phyloP scores from a whole-genome alignment of 2,888 invertebrate species.

The Leptodirus hochenwartii region DNA sequence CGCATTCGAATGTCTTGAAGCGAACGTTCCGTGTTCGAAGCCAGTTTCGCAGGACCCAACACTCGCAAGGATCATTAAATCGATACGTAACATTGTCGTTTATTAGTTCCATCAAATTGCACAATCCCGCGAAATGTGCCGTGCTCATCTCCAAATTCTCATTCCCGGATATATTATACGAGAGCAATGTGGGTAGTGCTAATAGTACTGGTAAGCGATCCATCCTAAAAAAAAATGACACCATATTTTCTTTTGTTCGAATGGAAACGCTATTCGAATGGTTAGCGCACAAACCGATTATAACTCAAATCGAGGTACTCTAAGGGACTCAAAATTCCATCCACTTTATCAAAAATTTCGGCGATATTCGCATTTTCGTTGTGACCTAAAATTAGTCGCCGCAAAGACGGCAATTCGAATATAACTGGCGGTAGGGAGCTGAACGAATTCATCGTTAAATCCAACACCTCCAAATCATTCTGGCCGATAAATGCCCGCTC shows the following conservation, averaged over 20 bases:
- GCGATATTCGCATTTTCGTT: constrained; percentile 20
- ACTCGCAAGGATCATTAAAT: constrained; percentile 10
- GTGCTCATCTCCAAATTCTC: constrained; percentile 6
- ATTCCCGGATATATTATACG: constrained; percentile 13
- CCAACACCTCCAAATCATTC: constrained; percentile 16
- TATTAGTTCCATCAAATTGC: constrained; percentile 9
- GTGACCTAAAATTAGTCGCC: constrained; percentile 19
- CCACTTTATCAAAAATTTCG: constrained; percentile 16
- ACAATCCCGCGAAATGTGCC: constrained; percentile 10
- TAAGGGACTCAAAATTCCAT: constrained; percentile 19
- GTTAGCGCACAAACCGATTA: constrained; percentile 15
- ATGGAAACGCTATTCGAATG: too few relatives aligned
- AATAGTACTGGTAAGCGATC: constrained; percentile 20
- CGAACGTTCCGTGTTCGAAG: constrained; percentile 6
- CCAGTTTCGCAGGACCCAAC: constrained; percentile 9
- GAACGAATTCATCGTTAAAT: constrained; percentile 18
- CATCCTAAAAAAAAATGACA: too few relatives aligned
- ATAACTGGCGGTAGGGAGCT: constrained; percentile 17
- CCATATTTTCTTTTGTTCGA: too few relatives aligned
- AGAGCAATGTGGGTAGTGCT: constrained; percentile 9
- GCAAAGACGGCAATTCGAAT: constrained; percentile 19
- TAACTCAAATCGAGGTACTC: constrained; percentile 19
- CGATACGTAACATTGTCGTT: constrained; percentile 7
- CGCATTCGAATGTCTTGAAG: constrained; percentile 1
- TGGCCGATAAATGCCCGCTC: constrained; percentile 17